phyloP scores from a whole-genome alignment of 2,888 invertebrate species.

The Graphium colonna region DNA sequence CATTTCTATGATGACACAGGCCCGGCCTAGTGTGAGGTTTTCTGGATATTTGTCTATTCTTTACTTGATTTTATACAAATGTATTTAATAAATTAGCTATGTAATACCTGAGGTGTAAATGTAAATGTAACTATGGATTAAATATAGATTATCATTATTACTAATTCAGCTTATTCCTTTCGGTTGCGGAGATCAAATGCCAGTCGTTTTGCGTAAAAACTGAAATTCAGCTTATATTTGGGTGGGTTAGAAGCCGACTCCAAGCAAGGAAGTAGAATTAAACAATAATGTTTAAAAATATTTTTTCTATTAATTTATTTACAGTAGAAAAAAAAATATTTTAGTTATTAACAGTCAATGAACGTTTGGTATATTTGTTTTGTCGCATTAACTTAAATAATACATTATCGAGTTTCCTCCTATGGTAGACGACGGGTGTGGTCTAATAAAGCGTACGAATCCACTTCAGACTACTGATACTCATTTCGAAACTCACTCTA shows the following conservation, averaged over 20 bases:
- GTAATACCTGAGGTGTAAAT: no score
- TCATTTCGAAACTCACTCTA: slow-evolving; percentile 27
- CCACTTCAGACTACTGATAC: slow-evolving; percentile 27
- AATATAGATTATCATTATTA: not conserved
- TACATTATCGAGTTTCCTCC: not conserved
- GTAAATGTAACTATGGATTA: no score
- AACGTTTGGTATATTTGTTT: not conserved
- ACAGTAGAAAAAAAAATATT: not conserved
- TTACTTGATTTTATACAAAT: not conserved
- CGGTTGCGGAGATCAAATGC: no score
- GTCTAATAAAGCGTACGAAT: slow-evolving; percentile 41
- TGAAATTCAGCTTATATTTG: no score
- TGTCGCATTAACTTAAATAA: not conserved
- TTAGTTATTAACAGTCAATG: not conserved
- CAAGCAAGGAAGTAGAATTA: not conserved
- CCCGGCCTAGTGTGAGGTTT: no score
- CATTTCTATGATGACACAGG: no score
- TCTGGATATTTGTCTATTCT: no score
- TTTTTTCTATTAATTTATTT: not conserved
- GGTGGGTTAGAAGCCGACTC: no score
- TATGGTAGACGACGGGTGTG: slow-evolving; percentile 28
- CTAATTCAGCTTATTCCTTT: no score
- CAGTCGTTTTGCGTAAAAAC: no score
- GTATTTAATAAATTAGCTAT: no score
- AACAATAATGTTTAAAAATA: not conserved